Evolutionary conservation across 1,140 invertebrate genomes (phyloP), one percentile per base, ranked within the genome.

Genomic region (Zeugodacus cucurbitae): DNA sequence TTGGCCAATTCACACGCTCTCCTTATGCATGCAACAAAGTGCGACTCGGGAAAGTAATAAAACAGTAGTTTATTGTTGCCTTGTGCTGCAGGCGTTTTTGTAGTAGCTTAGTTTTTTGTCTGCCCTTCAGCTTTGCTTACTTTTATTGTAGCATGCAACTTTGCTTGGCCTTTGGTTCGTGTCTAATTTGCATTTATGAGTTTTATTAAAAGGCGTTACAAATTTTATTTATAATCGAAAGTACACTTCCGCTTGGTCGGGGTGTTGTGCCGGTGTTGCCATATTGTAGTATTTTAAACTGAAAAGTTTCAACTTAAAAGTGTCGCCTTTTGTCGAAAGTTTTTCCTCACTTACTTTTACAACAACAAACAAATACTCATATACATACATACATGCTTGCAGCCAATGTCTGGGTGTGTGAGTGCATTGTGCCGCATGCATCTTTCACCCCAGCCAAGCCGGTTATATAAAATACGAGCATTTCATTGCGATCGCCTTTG

Each of bases 221-320:
- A 82, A 29, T 82, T 82, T 48, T 82, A 82, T 82, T 82, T 82
- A 82, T 82, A 82, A 82, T 82, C 74, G n/a, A 82, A n/a, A 82
- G 74, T 82, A 26, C 74, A 44, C 74, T 82, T 54, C 74, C 74
- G 41, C 74, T 4, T 41, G 20, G 17, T 74, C 17, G 34, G 34
- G 4, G 34, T 6, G 58, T 26, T n/a, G 58, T 34, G 64, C 20
- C 74, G 2, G 22, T 20, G 41, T 26, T 82, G 41, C 74, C 74
- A 48, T 34, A 48, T 82, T 82, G 41, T 48, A 26, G 44, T 44
- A 48, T 54, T 82, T 54, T 29, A 41, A 10, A 22, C 41, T 82
- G 26, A 82, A 54, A 82, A 82, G 44, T 82, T 41, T 41, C n/a
- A 54, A 48, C 34, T 82, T 54, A 54, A 20, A 54, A 82, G 44